Conservation (phyloP, 2,888 invertebrate species). For the Pristionchus maxplancki region DNA sequence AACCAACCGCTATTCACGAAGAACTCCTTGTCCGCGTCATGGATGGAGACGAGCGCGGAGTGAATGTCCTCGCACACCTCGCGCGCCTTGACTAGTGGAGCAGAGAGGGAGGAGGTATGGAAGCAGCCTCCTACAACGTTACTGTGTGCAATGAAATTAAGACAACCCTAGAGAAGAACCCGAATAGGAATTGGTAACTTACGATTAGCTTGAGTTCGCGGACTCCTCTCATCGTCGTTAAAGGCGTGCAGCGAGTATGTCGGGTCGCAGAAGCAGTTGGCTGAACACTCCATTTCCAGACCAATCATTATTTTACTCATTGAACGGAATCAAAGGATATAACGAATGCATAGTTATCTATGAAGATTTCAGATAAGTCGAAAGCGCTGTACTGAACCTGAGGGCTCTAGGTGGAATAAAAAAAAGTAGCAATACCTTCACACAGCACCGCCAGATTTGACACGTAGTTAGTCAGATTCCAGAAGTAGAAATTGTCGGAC, state of each 20-base stretch:
- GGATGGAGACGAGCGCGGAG: background rate
- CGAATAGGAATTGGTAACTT: background rate
- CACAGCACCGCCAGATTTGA: background rate
- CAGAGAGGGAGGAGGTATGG: background rate
- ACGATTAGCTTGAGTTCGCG: background rate
- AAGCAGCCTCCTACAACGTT: conserved; percentile 1
- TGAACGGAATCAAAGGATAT: too few relatives aligned
- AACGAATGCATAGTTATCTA: too few relatives aligned
- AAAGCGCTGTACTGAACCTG: too few relatives aligned
- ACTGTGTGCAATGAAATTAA: background rate
- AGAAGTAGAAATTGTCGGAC: background rate
- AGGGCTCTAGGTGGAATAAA: too few relatives aligned
- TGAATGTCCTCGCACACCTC: background rate
- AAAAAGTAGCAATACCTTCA: background rate
- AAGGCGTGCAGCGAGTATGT: background rate
- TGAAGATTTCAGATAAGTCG: too few relatives aligned
- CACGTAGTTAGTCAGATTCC: background rate
- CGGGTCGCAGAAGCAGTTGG: background rate
- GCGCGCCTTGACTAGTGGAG: background rate
- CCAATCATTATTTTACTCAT: too few relatives aligned
- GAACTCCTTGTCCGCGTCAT: background rate
- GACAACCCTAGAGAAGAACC: background rate
- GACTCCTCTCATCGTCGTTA: background rate
- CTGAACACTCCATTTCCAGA: background rate
- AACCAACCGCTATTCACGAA: background rate